Evolutionary conservation across 2,797 vertebrate species (phyloP).

Genomic region (Cossypha caffra): DNA sequence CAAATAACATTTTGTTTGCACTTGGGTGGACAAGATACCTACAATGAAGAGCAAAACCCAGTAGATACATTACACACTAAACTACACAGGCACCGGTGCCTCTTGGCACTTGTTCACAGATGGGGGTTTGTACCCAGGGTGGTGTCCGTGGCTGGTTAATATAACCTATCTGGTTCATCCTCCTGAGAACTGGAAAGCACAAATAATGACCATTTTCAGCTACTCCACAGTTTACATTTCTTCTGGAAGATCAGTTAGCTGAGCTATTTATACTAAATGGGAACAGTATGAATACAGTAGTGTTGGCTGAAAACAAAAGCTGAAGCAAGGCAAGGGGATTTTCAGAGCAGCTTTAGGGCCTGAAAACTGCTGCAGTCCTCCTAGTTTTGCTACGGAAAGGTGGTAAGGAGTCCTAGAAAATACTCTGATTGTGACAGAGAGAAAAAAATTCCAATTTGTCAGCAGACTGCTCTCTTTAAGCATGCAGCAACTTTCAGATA

Average conservation of each 20-base stretch:
- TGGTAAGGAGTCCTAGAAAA: background rate
- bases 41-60: background rate
- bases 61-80: background rate
- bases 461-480: background rate
- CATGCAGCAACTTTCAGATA: background rate
- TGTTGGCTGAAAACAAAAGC: background rate
- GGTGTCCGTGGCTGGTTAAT: background rate
- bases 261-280: background rate
- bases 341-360: background rate
- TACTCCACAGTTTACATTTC: background rate
- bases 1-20: background rate
- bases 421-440: background rate
- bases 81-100: background rate
- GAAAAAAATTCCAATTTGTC: background rate
- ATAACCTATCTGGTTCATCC: background rate
- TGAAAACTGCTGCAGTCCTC: background rate
- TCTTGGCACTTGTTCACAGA: background rate
- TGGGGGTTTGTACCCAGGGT: accelerated
- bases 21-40: background rate
- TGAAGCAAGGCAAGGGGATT: background rate
- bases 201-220: background rate
- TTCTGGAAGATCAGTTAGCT: background rate
- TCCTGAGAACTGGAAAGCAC: background rate
- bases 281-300: background rate
- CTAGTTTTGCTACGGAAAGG: background rate